These are phyloP conservation scores for Drosophila repleta DNA, from an alignment of 1,140 invertebrate species.

Conservation along the genomic window DNA sequence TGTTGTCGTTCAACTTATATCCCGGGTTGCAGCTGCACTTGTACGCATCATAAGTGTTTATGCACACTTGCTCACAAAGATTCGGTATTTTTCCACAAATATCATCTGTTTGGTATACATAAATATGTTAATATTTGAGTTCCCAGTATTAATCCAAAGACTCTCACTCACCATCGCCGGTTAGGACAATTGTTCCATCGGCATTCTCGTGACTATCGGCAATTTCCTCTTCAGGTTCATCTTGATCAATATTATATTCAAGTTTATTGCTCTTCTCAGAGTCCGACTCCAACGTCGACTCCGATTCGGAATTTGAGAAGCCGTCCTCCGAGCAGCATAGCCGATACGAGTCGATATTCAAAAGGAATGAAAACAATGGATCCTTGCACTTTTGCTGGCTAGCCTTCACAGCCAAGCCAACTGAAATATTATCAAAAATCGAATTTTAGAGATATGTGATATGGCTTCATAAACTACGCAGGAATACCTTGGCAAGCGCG, in stretches of 20 bases:
- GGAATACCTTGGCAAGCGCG: conserved; percentile 65
- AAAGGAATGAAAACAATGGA: conserved; percentile 64
- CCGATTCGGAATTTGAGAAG: neutral
- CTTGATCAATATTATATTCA: neutral
- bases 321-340: conserved; percentile 59
- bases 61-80: conserved; percentile 89
- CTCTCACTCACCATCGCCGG: conserved; percentile 49
- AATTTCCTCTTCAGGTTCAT: neutral
- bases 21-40: conserved; percentile 89
- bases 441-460: neutral
- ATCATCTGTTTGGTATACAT: conserved; percentile 83
- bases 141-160: too few relatives aligned
- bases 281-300: too few relatives aligned
- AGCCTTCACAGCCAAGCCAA: conserved; percentile 76
- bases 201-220: conserved; percentile 19
- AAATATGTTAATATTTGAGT: neutral
- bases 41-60: conserved; percentile 88
- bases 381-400: conserved; percentile 70
- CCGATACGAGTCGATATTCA: conserved; percentile 68
- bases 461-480: neutral
- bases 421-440: neutral
- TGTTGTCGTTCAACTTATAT: conserved; percentile 87
- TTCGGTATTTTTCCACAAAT: conserved; percentile 87
- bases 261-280: conserved; percentile 9
- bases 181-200: conserved; percentile 67